phyloP scores from a whole-genome alignment of 2,113 vertebrate species.

The Piaya cayana region DNA sequence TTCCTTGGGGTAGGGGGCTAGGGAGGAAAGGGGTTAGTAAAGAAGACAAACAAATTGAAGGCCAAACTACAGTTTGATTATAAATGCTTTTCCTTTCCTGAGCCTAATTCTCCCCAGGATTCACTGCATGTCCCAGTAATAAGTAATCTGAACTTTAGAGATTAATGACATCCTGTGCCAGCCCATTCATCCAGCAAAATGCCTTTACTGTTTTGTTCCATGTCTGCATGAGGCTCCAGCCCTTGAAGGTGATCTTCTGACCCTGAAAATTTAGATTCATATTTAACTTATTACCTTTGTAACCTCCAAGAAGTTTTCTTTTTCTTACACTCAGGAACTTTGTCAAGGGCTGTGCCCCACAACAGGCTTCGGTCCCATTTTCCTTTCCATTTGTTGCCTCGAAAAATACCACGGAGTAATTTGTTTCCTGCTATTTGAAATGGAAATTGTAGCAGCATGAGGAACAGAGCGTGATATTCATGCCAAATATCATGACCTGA shows the following conservation, averaged over 20 bases:
- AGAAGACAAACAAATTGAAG: not conserved
- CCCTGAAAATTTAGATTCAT: not conserved
- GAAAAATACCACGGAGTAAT: constrained; percentile 45
- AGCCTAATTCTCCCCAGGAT: not conserved
- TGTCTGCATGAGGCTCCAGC: not conserved
- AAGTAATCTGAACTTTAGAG: constrained; percentile 25
- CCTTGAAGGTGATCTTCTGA: not conserved
- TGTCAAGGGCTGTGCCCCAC: not conserved
- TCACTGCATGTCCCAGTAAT: not conserved
- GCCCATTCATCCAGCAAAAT: constrained; percentile 17
- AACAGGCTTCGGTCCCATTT: not conserved
- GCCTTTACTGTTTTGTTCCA: constrained; percentile 6
- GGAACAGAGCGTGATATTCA: constrained; percentile 46
- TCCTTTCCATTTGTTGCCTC: not conserved
- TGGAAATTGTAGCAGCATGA: constrained; percentile 52
- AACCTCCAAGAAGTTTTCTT: not conserved
- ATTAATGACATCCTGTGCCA: not conserved
- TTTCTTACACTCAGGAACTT: not conserved
- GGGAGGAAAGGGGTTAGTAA: not conserved
- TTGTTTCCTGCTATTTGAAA: constrained; percentile 64
- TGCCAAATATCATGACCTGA: constrained; percentile 49
- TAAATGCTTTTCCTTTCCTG: not conserved
- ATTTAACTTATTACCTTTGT: not conserved
- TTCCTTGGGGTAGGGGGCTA: too few species aligned
- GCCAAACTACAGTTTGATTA: not conserved